phyloP scores from a whole-genome alignment of 2,113 vertebrate genomes.

The Oceanodroma tethys region DNA sequence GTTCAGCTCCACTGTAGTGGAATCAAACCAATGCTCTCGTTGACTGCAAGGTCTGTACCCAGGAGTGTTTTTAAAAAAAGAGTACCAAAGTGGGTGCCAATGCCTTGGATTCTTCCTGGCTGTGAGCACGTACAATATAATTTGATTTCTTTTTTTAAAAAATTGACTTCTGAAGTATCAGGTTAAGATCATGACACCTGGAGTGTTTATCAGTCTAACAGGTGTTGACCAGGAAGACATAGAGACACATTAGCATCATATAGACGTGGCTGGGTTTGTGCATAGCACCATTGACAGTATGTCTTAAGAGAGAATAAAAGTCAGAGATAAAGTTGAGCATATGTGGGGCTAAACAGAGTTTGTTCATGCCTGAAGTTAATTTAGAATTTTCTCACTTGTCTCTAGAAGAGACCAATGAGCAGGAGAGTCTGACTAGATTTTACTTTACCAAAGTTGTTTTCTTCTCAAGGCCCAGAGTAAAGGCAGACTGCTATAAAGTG shows the following conservation, averaged over 20 bases:
- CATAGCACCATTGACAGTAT: not conserved
- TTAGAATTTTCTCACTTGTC: not conserved
- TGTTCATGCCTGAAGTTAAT: not conserved
- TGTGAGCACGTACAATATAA: not conserved
- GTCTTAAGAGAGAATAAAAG: not conserved
- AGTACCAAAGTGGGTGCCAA: not conserved
- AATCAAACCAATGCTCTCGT: not conserved
- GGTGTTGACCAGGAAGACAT: not conserved
- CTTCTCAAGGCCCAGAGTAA: not conserved
- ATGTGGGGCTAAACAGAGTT: not conserved
- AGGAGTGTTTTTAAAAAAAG: not conserved
- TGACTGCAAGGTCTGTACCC: not conserved
- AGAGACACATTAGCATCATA: not conserved
- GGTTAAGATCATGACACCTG: not conserved
- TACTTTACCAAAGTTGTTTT: not conserved
- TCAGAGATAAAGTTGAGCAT: not conserved
- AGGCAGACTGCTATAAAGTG: not conserved
- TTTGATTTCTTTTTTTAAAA: not conserved
- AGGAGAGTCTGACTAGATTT: not conserved
- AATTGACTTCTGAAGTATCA: not conserved
- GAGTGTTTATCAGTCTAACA: not conserved
- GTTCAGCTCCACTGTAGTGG: not conserved
- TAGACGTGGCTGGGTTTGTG: not conserved
- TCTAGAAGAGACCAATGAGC: not conserved
- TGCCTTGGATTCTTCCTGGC: not conserved